Evolutionary conservation across 2,113 vertebrate species (phyloP), one percentile per base, ranked within the genome.

Genomic region (Neoarius graeffei): DNA sequence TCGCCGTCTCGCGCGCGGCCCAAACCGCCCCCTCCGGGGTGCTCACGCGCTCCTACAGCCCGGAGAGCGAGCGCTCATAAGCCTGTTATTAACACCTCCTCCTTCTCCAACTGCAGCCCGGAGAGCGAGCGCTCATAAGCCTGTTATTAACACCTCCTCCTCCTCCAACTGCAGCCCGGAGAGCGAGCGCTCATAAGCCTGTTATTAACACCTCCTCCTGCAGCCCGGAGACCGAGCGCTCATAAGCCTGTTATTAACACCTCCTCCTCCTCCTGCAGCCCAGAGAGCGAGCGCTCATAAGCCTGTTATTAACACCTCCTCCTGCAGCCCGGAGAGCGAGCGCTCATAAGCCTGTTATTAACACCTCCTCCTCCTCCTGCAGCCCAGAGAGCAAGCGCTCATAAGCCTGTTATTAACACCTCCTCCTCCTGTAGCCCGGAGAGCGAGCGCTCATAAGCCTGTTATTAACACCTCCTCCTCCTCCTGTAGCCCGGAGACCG

Each of bases 211-310:
- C n/a, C n/a, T n/a, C n/a, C 1, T 17, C 17, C 4, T 2, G 50
- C 23, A 5, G 0, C n/a, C 5, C n/a, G 5, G n/a, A 77, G 48
- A 48, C 1, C 48, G 20, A n/a, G 23, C 48, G 25, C 77, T 19
- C 1, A 20, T 81, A 30, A 81, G 7, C n/a, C n/a, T 7, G 0
- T 30, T 81, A 81, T 30, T 81, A 30, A 56, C 76, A 1, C n/a
- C n/a, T n/a, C n/a, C n/a, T n/a, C n/a, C n/a, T n/a, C n/a, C 1
- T 17, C 17, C 4, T 2, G 50, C 23, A 5, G 0, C n/a, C 5
- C n/a, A 2, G n/a, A 77, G 48, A 48, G 4, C 48, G 20, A n/a
- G 23, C 48, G 25, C 77, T 19, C 1, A 20, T 81, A 30, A 81
- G 7, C n/a, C n/a, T 7, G 0, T 30, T 81, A 81, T 30, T 81